These are phyloP conservation scores for Rutpela maculata DNA, from an alignment of 2,888 invertebrate species.

Conservation along the genomic window DNA sequence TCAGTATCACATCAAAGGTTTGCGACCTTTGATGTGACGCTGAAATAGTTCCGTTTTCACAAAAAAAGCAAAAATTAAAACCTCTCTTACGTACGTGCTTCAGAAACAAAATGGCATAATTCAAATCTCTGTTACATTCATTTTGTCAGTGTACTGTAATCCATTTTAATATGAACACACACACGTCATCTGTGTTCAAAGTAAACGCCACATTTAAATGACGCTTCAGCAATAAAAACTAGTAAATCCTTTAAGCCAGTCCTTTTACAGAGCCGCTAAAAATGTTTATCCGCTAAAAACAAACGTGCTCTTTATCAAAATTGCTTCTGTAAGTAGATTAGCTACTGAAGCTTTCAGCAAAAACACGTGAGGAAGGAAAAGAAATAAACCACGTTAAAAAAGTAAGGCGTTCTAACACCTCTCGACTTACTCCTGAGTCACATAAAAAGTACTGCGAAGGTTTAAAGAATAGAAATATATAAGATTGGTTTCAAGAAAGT, in stretches of 20 bases:
- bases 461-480: neutral
- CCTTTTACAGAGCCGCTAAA: conserved; percentile 23
- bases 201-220: neutral
- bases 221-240: conserved; percentile 12
- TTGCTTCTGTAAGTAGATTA: conserved; percentile 44
- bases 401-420: neutral
- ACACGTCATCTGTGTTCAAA: neutral
- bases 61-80: no score
- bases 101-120: no score
- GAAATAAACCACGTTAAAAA: conserved; percentile 11
- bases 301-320: conserved; percentile 39
- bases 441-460: neutral
- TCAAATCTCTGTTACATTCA: no score
- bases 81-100: no score
- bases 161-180: neutral
- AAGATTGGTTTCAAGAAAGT: neutral
- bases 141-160: neutral
- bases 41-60: no score
- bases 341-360: conserved; percentile 18
- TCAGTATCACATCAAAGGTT: no score
- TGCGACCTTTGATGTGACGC: no score
- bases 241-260: conserved; percentile 27
- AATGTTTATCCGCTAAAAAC: conserved; percentile 37
- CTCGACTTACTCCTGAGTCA: conserved; percentile 3
- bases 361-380: conserved; percentile 17